A percentile compares a stretch with the other conserved stretches of the same genome.
phyloP scores from a whole-genome alignment of 2,113 vertebrate species.

The Limnothrissa miodon region DNA sequence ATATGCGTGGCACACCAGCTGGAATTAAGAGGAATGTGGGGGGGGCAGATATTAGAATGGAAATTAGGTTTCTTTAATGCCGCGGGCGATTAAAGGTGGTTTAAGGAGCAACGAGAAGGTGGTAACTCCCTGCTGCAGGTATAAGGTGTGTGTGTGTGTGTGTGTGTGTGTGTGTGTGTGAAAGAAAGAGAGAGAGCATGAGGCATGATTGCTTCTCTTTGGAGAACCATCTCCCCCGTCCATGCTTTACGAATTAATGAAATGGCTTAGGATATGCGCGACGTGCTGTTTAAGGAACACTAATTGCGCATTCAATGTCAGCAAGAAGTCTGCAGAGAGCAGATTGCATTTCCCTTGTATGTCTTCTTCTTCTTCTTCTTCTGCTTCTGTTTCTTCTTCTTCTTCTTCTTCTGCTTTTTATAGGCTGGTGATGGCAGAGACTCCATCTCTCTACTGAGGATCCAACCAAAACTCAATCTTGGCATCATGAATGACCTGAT shows the following conservation, averaged over 20 bases:
- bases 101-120: constrained; percentile 63
- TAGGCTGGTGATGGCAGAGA: constrained; percentile 37
- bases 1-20: constrained; percentile 59
- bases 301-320: constrained; percentile 65
- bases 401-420: not conserved
- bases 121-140: constrained; percentile 64
- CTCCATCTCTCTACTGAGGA: constrained; percentile 41
- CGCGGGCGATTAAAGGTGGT: constrained; percentile 68
- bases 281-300: constrained; percentile 62
- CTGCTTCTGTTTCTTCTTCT: constrained; percentile 4
- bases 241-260: constrained; percentile 68
- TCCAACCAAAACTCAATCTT: constrained; percentile 17
- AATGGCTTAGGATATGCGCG: constrained; percentile 69
- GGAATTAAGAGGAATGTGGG: constrained; percentile 54
- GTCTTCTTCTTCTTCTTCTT: constrained; percentile 2
- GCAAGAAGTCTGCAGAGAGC: constrained; percentile 59
- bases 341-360: constrained; percentile 54
- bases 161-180: not conserved
- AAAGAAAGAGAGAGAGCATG: constrained; percentile 53
- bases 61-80: constrained; percentile 73
- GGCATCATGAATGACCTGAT: constrained; percentile 17
- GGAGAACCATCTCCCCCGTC: constrained; percentile 61
- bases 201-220: constrained; percentile 65
- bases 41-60: constrained; percentile 71
- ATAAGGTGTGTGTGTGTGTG: constrained; percentile 40